These are phyloP conservation scores for Rhabdophis nuchalis DNA, from an alignment of 2,797 vertebrate genomes.

Conservation along the genomic window DNA sequence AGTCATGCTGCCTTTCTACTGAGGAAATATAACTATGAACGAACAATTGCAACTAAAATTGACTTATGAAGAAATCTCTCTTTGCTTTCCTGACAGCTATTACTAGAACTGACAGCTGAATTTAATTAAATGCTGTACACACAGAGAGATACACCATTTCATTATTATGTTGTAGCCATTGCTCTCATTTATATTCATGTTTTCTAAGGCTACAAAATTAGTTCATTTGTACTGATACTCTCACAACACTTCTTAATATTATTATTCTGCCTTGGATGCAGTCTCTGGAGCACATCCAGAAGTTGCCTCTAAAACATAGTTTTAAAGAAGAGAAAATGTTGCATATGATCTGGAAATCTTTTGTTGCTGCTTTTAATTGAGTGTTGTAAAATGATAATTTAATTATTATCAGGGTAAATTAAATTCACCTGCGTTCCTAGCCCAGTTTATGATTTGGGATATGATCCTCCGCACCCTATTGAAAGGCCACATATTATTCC, in stretches of 20 bases:
- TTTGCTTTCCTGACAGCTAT: conserved; percentile 5
- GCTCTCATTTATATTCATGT: conserved; percentile 20
- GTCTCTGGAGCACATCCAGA: not conserved
- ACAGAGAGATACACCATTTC: conserved; percentile 10
- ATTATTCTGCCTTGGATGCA: conserved; percentile 10
- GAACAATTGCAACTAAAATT: conserved; percentile 23
- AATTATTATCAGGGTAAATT: not conserved
- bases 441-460: not conserved
- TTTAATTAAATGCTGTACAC: conserved; percentile 11
- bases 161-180: conserved; percentile 38
- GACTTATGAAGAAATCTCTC: not conserved
- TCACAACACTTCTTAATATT: not conserved
- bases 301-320: not conserved
- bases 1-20: not conserved
- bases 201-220: conserved; percentile 15
- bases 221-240: conserved; percentile 11
- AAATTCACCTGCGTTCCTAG: not conserved
- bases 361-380: not conserved
- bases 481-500: not conserved
- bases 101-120: conserved; percentile 31
- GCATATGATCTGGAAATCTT: not conserved
- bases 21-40: not conserved
- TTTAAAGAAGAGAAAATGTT: not conserved
- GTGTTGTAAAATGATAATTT: not conserved
- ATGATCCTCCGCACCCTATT: not conserved